Evolutionary conservation across 2,113 vertebrate species (phyloP).

Genomic region (Rhipidura dahli): DNA sequence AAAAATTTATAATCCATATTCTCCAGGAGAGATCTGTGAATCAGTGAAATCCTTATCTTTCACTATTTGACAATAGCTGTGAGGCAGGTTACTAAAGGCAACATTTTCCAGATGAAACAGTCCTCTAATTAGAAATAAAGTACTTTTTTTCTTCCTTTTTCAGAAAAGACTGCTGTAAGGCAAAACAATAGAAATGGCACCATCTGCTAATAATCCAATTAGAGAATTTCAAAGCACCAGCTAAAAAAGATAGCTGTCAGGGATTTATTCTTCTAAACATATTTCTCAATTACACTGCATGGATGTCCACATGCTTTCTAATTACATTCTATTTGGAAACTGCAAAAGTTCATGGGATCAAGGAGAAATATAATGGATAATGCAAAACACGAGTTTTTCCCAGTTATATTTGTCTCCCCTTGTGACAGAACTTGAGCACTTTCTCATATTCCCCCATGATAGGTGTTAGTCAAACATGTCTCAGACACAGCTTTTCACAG

Average conservation of each 20-base stretch:
- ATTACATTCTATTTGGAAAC: constrained; percentile 26
- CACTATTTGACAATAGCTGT: constrained; percentile 39
- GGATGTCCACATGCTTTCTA: constrained; percentile 49
- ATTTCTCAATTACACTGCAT: constrained; percentile 35
- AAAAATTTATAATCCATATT: neutral
- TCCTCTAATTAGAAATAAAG: constrained; percentile 40
- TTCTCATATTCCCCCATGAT: neutral
- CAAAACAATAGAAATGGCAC: constrained; percentile 61
- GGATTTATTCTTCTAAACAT: constrained; percentile 52
- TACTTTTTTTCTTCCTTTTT: constrained; percentile 21
- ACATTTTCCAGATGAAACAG: constrained; percentile 30
- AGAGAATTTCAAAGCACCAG: constrained; percentile 62
- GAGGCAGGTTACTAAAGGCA: constrained; percentile 38
- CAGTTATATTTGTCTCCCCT: neutral
- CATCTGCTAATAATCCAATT: constrained; percentile 73
- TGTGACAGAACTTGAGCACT: neutral
- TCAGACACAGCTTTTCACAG: neutral
- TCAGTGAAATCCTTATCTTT: constrained; percentile 18
- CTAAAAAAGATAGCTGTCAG: constrained; percentile 21
- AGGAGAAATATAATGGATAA: constrained; percentile 2
- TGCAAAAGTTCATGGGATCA: constrained; percentile 3
- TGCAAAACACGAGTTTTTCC: neutral
- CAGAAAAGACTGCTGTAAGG: constrained; percentile 23
- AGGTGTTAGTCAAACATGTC: neutral
- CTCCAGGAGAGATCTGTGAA: neutral